Conservation (phyloP, 2,797 vertebrate genomes). For the Sebastes umbrosus region DNA sequence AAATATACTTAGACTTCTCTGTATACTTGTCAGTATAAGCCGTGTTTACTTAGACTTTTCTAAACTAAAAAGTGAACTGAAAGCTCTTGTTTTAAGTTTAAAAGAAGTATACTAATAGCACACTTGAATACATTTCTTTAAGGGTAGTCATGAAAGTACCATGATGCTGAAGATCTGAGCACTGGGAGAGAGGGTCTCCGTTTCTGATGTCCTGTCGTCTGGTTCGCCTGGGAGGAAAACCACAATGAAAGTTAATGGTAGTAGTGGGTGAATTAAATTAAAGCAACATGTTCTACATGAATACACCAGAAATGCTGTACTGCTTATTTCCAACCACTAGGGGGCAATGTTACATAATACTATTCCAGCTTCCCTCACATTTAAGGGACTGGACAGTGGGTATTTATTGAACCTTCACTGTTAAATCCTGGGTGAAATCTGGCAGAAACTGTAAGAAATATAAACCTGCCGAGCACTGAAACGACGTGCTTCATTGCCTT, state of each 20-base stretch:
- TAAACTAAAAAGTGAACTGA: too few species aligned
- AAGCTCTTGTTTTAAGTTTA: too few species aligned
- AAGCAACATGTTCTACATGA: not conserved
- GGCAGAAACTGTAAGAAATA: constrained; percentile 27
- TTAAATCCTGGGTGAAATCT: constrained; percentile 30
- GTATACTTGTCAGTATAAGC: too few species aligned
- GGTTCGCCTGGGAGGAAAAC: constrained; percentile 82
- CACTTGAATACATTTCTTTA: too few species aligned
- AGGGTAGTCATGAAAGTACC: constrained; percentile 75
- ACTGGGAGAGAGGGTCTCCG: constrained; percentile 96
- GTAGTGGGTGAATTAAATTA: not conserved
- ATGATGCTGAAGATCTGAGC: constrained; percentile 95
- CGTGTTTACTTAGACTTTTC: too few species aligned
- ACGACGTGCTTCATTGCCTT: constrained; percentile 32
- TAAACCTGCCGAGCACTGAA: constrained; percentile 51
- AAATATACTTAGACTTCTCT: too few species aligned
- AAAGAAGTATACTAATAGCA: too few species aligned
- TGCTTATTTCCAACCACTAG: constrained; percentile 59
- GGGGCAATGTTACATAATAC: constrained; percentile 67
- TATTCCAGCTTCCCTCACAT: not conserved
- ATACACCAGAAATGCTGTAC: not conserved
- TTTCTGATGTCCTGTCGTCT: constrained; percentile 97
- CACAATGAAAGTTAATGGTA: not conserved
- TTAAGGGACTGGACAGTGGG: not conserved
- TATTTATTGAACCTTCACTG: constrained; percentile 44